These are phyloP conservation scores for Athalia rosae DNA, from an alignment of 2,888 invertebrate genomes.

Conservation along the genomic window DNA sequence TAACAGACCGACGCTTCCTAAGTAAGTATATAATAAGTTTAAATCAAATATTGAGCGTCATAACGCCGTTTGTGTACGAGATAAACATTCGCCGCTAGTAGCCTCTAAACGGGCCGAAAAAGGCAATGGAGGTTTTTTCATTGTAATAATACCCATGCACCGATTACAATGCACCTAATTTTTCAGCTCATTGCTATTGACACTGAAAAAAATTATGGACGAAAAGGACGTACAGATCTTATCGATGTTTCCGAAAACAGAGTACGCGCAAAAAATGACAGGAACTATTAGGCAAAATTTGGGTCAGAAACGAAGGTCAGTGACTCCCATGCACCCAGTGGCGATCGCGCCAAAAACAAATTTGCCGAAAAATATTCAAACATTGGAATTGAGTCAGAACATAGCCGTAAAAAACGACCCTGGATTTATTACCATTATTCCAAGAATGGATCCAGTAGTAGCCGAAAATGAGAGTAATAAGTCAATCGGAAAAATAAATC, in stretches of 20 bases:
- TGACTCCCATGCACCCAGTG: conserved; percentile 42
- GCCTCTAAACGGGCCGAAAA: conserved; percentile 45
- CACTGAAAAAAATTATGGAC: not conserved
- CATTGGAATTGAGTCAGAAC: conserved; percentile 7
- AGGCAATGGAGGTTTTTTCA: conserved; percentile 27
- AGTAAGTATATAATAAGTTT: conserved; percentile 29
- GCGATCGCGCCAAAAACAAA: conserved; percentile 48
- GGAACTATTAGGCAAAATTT: conserved; percentile 1
- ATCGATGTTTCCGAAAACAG: conserved; percentile 10
- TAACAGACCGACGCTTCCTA: not conserved
- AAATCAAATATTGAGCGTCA: not conserved
- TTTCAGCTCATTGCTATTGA: conserved; percentile 6
- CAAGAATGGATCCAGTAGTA: conserved; percentile 20
- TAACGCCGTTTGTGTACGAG: not conserved
- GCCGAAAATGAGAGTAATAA: conserved; percentile 30
- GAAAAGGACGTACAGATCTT: conserved; percentile 28
- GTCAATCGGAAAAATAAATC: conserved; percentile 8
- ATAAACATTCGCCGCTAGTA: conserved; percentile 9
- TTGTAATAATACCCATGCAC: not conserved
- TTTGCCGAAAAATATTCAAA: conserved; percentile 34
- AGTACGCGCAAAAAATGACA: conserved; percentile 7
- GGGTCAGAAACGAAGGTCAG: conserved; percentile 42
- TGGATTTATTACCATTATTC: conserved; percentile 32
- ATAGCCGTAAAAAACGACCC: conserved; percentile 37
- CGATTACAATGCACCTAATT: not conserved